phyloP scores from a whole-genome alignment of 2,888 invertebrate species.

The Cataglyphis cursor region DNA sequence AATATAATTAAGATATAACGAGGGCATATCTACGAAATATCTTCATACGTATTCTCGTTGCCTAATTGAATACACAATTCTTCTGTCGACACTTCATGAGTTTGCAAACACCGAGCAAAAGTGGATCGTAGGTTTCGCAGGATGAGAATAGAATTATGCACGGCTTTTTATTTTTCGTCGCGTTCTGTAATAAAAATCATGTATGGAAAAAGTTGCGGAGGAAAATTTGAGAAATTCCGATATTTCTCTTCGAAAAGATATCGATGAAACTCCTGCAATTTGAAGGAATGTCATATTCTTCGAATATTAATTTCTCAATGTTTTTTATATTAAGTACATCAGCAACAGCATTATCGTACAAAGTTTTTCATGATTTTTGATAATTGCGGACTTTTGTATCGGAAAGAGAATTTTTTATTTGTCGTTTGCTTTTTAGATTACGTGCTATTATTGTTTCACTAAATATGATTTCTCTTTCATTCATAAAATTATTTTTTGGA shows the following conservation, averaged over 20 bases:
- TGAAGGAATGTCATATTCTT: background rate
- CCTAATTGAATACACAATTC: slow-evolving; percentile 17
- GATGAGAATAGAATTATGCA: background rate
- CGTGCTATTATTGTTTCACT: background rate
- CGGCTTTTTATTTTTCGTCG: background rate
- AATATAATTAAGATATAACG: slow-evolving; percentile 22
- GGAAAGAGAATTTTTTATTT: background rate
- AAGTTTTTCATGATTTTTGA: background rate
- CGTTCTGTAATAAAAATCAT: background rate
- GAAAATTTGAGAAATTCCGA: slow-evolving; percentile 11
- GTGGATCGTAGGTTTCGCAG: background rate
- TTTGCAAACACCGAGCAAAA: background rate
- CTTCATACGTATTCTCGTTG: too few relatives aligned
- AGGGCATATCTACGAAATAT: background rate
- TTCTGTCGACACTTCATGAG: background rate
- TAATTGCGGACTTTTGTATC: background rate
- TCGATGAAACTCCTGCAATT: background rate
- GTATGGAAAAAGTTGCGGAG: background rate
- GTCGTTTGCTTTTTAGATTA: background rate
- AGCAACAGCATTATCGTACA: background rate
- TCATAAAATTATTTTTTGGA: background rate
- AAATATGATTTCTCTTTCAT: background rate
- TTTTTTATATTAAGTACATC: background rate
- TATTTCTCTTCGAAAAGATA: background rate
- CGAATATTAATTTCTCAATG: background rate